These are phyloP conservation scores for Polydrusus tereticollis DNA, from an alignment of 2,888 invertebrate genomes.

Conservation along the genomic window DNA sequence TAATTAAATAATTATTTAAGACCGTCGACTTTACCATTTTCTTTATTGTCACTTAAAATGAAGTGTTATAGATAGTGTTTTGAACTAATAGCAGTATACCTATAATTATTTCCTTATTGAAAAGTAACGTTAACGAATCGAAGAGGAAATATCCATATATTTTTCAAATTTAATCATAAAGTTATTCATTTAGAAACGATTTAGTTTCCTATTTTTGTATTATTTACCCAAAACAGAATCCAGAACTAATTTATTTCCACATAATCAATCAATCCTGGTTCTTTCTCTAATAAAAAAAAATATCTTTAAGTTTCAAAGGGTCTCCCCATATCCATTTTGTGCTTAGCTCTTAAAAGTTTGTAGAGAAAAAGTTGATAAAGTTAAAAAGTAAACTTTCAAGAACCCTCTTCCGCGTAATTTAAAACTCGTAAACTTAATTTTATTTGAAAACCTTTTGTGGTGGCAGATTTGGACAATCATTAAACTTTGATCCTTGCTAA, in stretches of 20 bases:
- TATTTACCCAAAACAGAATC: background rate
- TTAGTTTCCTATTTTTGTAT: background rate
- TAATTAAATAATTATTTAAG: too few relatives aligned
- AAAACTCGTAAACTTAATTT: background rate
- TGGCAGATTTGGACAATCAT: background rate
- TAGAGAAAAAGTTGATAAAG: background rate
- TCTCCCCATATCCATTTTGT: constrained; percentile 5
- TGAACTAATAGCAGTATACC: too few relatives aligned
- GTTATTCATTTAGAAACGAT: background rate
- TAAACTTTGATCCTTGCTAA: background rate
- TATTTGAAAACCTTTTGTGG: constrained; percentile 7
- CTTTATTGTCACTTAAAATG: too few relatives aligned
- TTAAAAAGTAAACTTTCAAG: constrained; percentile 5
- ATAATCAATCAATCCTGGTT: background rate
- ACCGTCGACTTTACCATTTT: too few relatives aligned
- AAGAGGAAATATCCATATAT: too few relatives aligned
- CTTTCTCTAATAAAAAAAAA: background rate
- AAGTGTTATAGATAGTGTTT: too few relatives aligned
- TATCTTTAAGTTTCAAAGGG: background rate
- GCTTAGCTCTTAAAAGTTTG: background rate
- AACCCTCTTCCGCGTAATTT: constrained; percentile 1
- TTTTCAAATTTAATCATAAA: too few relatives aligned
- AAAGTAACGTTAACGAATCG: too few relatives aligned
- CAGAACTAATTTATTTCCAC: background rate
- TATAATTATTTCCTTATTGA: too few relatives aligned